Evolutionary conservation across 2,113 vertebrate species (phyloP), one percentile per base, ranked within the genome.

Genomic region (Pangasianodon gigas): DNA sequence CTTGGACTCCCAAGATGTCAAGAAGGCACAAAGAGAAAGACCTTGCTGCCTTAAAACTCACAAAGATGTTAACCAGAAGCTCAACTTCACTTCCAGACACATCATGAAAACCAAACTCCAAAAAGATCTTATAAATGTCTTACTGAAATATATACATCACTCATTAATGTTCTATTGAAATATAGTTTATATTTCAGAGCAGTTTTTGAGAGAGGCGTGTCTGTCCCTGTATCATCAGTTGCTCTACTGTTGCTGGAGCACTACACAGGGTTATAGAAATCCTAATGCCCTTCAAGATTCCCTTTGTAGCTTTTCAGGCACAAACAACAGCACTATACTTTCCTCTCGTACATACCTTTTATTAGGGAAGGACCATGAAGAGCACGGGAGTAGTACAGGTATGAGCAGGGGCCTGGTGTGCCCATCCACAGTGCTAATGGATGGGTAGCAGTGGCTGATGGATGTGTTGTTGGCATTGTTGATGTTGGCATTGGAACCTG

Each of bases 391-490:
- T 79, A 95, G 94, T 90, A 97, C 92, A 26, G 97, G 96, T 84
- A 97, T 97, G 62, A 98, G 96, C 26, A 97, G 92, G 48, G 97
- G 97, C 0, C 96, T 95, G 0, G 95, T 96, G 0, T 96, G 97
- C 88, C 97, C 97, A 62, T 99, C 98, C 94, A 98, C 96, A 0
- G 97, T 98, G 96, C 97, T 97, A 92, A 98, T 95, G 54, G 97
- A 92, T 0, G 97, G 97, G 92, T 97, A 96, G 90, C 97, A 96
- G 86, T 87, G 86, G 54, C 95, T 96, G 92, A 99, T 95, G 93
- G 96, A 96, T 0, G 98, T 99, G 95, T 99, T 99, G 96, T 99
- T 99, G 95, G 98, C 98, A 0, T 99, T 99, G 96, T 99, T 99
- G 94, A 99, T 98, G 96, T 99, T 99, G 95, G 98, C 98, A 2